phyloP scores from a whole-genome alignment of 2,888 invertebrate genomes.

The Argynnis bischoffii region DNA sequence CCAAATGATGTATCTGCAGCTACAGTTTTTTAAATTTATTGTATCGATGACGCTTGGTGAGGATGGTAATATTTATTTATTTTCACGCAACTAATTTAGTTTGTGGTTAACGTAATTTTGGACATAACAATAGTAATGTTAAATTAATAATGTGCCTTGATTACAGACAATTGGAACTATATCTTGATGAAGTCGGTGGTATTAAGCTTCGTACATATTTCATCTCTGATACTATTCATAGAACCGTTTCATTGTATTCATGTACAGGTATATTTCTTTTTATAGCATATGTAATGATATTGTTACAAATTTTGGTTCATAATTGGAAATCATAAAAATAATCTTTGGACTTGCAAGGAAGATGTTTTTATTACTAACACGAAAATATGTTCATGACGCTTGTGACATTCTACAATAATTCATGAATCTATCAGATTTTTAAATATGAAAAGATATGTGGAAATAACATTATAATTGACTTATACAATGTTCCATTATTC shows the following conservation, averaged over 20 bases:
- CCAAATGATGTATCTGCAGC: not conserved
- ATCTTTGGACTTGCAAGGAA: too few relatives aligned
- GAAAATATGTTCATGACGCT: too few relatives aligned
- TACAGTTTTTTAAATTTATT: not conserved
- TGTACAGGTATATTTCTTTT: not conserved
- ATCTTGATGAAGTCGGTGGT: not conserved
- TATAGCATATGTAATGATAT: not conserved
- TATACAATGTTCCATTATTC: too few relatives aligned
- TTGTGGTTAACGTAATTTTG: too few relatives aligned
- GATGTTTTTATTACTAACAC: too few relatives aligned
- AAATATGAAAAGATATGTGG: too few relatives aligned
- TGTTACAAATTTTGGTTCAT: not conserved
- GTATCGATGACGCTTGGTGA: not conserved
- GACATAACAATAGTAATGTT: too few relatives aligned
- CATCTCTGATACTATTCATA: not conserved
- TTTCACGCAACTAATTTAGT: not conserved
- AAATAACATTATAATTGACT: too few relatives aligned
- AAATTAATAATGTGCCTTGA: too few relatives aligned
- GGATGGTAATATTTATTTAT: not conserved
- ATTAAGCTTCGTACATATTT: not conserved
- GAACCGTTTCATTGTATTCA: slow-evolving; percentile 4
- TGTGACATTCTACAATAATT: too few relatives aligned
- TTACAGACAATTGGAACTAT: not conserved
- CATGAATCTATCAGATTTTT: too few relatives aligned
- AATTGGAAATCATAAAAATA: too few relatives aligned